Base-by-base conservation (phyloP, 1,140 invertebrate genomes). In the Lordiphosa collinella region DNA sequence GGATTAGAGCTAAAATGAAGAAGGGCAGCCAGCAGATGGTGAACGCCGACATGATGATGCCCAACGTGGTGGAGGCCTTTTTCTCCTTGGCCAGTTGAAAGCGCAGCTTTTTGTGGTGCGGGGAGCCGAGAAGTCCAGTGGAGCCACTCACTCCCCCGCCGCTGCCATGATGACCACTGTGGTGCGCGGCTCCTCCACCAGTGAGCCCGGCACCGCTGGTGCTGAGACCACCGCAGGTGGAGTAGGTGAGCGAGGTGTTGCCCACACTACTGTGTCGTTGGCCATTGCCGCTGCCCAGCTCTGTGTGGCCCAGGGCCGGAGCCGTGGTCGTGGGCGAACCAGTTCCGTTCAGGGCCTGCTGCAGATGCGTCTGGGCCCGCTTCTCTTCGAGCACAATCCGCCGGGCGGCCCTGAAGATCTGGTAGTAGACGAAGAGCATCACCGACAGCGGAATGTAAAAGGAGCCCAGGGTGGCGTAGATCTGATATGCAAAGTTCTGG, bases 41-140 rank as follows among this genome's bases (percentile, higher is more conserved):
- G 84, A 99, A 99, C 1, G 97, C 96, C 56, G 96, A 97, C 96
- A 98, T 97, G 46, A 99, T 98, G 50, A 99, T 98, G 9, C 97
- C 97, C 51, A 99, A 91, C 0, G 98, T 99, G 12, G 97, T 97
- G 46, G 96, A 97, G 2, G 97, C 97, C 89, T 99, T 98, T 38
- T 96, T 92, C 80, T 98, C 96, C 72, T 96, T 97, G 36, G 94
- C 94, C 71, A 96, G 87, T 79, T 95, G 94, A 78, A 96, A 95
- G 22, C 94, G 90, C 32, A 95, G 88, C 75, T 95, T 95, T 86
- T 95, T 94, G 69, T 95, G 92, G 76, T 92, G 91, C 32, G 91
- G 91, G 2, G 91, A 91, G 13, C 91, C 90, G 1, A 90, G 82
- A 11, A 89, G 49, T 9, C 85, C 79, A 3, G 73, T 88, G 0